These are phyloP conservation scores for Hozukius guyotensis DNA, from an alignment of 2,797 vertebrate species.

Conservation along the genomic window DNA sequence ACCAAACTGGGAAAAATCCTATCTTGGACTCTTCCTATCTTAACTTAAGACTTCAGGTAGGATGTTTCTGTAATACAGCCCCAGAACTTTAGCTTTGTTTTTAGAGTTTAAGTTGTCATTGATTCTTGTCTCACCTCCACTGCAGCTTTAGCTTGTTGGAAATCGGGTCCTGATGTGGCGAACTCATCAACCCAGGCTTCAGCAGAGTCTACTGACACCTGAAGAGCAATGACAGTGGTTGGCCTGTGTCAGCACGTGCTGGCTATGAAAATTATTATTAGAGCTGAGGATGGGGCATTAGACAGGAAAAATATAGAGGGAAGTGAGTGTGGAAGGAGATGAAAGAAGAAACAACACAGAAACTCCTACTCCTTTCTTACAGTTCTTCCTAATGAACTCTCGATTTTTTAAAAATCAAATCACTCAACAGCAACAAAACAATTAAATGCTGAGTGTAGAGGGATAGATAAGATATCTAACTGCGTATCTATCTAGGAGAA, in stretches of 20 bases:
- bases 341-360: conserved; percentile 38
- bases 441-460: not conserved
- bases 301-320: conserved; percentile 44
- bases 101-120: not conserved
- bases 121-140: conserved; percentile 89
- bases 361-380: conserved; percentile 14
- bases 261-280: not conserved
- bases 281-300: conserved; percentile 14
- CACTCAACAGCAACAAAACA: conserved; percentile 13
- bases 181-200: conserved; percentile 99
- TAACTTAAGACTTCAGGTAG: no score
- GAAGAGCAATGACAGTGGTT: conserved; percentile 39
- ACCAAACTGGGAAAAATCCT: no score
- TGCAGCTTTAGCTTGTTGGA: conserved; percentile 96
- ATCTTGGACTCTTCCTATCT: no score
- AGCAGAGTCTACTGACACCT: conserved; percentile 91
- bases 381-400: not conserved
- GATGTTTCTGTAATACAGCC: no score
- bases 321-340: conserved; percentile 60
- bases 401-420: not conserved
- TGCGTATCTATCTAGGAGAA: not conserved
- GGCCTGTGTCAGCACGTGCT: conserved; percentile 5
- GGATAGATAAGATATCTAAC: not conserved
- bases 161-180: conserved; percentile 88
- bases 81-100: not conserved